Evolutionary conservation across 2,797 vertebrate species (phyloP).

Genomic region (Gallinago nigripennis): DNA sequence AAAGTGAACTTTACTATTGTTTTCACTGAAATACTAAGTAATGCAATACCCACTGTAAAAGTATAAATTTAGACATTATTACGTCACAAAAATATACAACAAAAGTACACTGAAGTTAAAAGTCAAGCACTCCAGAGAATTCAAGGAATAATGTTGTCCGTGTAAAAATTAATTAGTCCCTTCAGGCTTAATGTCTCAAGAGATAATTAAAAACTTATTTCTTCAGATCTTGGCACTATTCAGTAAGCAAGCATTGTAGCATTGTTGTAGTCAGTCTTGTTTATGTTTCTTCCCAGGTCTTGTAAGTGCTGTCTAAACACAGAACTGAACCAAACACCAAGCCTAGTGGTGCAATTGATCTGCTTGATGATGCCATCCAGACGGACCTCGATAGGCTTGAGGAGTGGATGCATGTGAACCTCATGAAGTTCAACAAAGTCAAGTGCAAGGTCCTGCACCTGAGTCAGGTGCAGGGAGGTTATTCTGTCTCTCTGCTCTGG

Average conservation of each 20-base stretch:
- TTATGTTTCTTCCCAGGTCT: neutral
- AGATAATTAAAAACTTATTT: neutral
- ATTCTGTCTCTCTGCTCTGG: neutral
- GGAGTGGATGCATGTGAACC: rapidly evolving
- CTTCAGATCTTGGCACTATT: neutral
- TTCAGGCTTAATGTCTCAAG: neutral
- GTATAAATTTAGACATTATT: neutral
- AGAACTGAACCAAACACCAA: neutral
- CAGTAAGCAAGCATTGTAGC: rapidly evolving
- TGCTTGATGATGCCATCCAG: neutral
- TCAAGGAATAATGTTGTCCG: neutral
- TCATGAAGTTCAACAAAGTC: neutral
- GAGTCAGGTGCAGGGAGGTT: rapidly evolving
- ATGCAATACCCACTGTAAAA: neutral
- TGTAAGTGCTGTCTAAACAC: neutral
- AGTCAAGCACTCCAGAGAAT: neutral
- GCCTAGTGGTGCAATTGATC: neutral
- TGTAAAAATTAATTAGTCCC: neutral
- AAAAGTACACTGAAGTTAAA: neutral
- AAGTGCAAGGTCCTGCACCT: neutral
- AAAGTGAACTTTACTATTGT: neutral
- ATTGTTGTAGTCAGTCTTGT: neutral
- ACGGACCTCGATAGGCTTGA: neutral
- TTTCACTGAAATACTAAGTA: neutral
- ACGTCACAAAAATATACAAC: rapidly evolving